Base-by-base conservation (phyloP, 2,888 invertebrate genomes). In the Eupithecia vulgata region DNA sequence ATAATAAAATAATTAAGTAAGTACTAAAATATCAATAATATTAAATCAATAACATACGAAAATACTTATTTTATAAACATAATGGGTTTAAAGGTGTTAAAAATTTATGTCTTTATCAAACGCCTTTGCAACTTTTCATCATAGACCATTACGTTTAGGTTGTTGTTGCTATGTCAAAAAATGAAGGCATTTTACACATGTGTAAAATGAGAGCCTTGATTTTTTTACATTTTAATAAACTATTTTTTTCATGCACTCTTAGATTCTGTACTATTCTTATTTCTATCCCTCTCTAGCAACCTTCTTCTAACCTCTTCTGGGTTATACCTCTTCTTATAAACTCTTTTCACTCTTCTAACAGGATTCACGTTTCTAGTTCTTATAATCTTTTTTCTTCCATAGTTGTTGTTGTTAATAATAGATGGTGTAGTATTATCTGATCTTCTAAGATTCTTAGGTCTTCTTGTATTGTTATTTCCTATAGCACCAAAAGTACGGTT, bases 281-380 rank as follows among this genome's bases (percentile, higher is more conserved):
- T 89, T 68, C 83, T 92, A 67, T 94, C 94, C 82, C 91, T 88
- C 78, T 94, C 94, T 72, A 95, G 82, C 83, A 95, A 87, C 81
- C 94, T 85, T 83, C 90, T 90, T 84, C 95, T 92, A 8, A 95
- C 95, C 87, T 94, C 94, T 1, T 90, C 93, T n/a, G 95, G 95
- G 67, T 95, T 94, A 77, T 95, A 95, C 78, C 90, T 92, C 80
- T 93, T 93, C 78, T 85, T 91, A 72, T 91, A 94, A 8, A 94
- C 92, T 52, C 95, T 88, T 79, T 92, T 87, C 0, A 93, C 94
- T 81, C 93, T 89, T 81, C 92, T 88, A 0, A 94, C 88, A 0
- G 94, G 94, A 75, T 93, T 88, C 0, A 83, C 84, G 78, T 92
- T 93, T 77, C 93, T 89, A 1, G 90, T 81, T 75, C 85, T 87